Conservation (phyloP, 2,113 vertebrate genomes). For the Mastomys natalensis region DNA sequence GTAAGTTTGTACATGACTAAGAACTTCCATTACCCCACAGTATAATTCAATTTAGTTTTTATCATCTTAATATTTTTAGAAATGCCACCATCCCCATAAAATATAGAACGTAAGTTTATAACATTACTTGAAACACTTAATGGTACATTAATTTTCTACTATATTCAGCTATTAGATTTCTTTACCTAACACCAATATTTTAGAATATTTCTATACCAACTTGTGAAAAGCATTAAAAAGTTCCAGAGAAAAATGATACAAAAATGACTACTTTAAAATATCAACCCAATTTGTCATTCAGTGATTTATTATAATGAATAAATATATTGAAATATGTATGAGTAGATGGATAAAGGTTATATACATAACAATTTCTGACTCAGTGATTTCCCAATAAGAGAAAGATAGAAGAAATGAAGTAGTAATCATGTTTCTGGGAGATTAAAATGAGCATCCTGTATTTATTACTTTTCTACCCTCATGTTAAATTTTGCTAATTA, state of each 20-base stretch:
- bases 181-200: constrained; percentile 14
- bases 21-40: background rate
- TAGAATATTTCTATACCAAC: constrained; percentile 40
- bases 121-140: background rate
- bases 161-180: background rate
- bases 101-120: background rate
- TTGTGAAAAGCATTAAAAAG: constrained; percentile 54
- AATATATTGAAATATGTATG: background rate
- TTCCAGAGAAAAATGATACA: constrained; percentile 32
- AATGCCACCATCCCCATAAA: background rate
- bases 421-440: constrained; percentile 59
- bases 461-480: constrained; percentile 71
- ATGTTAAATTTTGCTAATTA: constrained; percentile 79
- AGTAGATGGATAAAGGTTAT: background rate
- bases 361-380: constrained; percentile 59
- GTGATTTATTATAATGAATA: background rate
- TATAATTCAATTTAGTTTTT: background rate
- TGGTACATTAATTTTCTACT: constrained; percentile 6
- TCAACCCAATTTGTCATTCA: constrained; percentile 55
- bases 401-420: constrained; percentile 69
- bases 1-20: background rate
- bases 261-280: constrained; percentile 44
- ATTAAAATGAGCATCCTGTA: constrained; percentile 71
- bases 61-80: constrained; percentile 32
- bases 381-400: constrained; percentile 26